Evolutionary conservation across 2,888 invertebrate species (phyloP).

Genomic region (Agriopis leucophaearia): DNA sequence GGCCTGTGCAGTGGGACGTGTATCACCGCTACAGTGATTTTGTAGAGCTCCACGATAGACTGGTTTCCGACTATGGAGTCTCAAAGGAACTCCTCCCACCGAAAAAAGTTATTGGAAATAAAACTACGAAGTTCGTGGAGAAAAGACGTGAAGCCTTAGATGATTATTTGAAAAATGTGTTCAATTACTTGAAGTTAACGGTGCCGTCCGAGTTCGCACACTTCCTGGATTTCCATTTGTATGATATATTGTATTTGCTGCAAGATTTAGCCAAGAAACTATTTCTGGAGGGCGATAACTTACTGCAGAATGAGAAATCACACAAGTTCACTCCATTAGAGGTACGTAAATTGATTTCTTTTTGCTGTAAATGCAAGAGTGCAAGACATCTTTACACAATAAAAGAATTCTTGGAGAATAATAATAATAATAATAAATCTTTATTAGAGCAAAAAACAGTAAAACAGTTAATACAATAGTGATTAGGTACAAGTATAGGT

Average conservation of each 20-base stretch:
- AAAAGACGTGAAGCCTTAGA: slow-evolving; percentile 93
- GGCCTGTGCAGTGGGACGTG: slow-evolving; percentile 93
- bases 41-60: slow-evolving; percentile 93
- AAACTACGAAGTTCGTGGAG: slow-evolving; percentile 94
- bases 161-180: slow-evolving; percentile 92
- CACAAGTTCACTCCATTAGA: slow-evolving; percentile 92
- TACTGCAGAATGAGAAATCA: slow-evolving; percentile 87
- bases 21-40: slow-evolving; percentile 96
- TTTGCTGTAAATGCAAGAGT: no score
- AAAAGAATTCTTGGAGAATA: no score
- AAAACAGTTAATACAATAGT: no score
- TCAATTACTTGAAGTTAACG: slow-evolving; percentile 91
- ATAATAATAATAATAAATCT: no score
- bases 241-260: slow-evolving; percentile 95
- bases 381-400: no score
- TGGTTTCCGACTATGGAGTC: slow-evolving; percentile 93
- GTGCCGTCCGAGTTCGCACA: slow-evolving; percentile 93
- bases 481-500: no score
- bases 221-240: slow-evolving; percentile 95
- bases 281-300: slow-evolving; percentile 90
- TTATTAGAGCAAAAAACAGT: no score
- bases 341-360: slow-evolving; percentile 74
- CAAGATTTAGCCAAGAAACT: slow-evolving; percentile 93
- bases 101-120: slow-evolving; percentile 96
- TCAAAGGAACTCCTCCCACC: slow-evolving; percentile 95